Conservation (phyloP, 2,113 vertebrate species). For the Rhabdomys dilectus region DNA sequence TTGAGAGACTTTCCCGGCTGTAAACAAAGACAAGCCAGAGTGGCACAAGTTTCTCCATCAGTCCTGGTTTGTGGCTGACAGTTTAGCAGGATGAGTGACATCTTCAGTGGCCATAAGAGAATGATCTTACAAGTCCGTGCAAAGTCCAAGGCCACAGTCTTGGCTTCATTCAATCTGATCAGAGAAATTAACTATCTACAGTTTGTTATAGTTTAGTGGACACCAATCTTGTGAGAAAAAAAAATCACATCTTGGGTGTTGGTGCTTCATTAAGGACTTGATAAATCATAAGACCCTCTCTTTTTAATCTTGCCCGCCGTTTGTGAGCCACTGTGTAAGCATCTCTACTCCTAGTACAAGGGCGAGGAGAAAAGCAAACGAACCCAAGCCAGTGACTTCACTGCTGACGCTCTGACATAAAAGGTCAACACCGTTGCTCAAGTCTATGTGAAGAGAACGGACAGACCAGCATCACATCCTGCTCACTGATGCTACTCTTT, state of each 20-base stretch:
- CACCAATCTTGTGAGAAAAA: not conserved
- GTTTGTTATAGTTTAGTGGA: not conserved
- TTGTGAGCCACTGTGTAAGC: not conserved
- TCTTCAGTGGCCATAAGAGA: not conserved
- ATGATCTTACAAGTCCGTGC: not conserved
- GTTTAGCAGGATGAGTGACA: not conserved
- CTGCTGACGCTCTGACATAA: not conserved
- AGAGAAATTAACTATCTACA: not conserved
- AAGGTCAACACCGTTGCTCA: not conserved
- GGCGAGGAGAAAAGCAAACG: not conserved
- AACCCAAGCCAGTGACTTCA: not conserved
- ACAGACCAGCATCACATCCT: not conserved
- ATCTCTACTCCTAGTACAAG: not conserved
- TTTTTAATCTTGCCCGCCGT: constrained; percentile 1
- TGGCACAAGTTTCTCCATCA: not conserved
- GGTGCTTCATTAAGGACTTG: not conserved
- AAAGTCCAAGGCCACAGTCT: not conserved
- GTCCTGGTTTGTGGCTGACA: not conserved
- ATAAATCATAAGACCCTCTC: not conserved
- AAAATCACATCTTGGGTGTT: not conserved
- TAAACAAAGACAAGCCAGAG: not conserved
- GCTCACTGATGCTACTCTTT: not conserved
- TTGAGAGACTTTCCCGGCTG: not conserved
- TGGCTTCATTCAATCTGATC: not conserved
- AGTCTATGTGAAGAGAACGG: not conserved